phyloP scores from a whole-genome alignment of 1,140 invertebrate genomes.

The Bemisia tabaci region DNA sequence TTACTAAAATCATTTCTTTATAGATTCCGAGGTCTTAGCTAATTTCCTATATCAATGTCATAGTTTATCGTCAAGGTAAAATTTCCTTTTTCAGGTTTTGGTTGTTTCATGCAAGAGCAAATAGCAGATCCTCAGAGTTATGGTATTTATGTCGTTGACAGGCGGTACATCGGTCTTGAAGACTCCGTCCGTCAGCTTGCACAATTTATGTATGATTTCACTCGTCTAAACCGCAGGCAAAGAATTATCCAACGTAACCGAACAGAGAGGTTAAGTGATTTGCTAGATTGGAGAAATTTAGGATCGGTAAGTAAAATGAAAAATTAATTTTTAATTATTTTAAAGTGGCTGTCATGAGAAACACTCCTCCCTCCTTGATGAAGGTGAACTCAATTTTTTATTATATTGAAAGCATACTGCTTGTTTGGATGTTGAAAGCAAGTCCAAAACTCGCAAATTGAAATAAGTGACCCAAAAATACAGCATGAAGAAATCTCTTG shows the following conservation, averaged over 20 bases:
- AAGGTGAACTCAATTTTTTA: too few species aligned
- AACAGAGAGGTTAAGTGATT: conserved; percentile 90
- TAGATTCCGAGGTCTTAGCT: neutral
- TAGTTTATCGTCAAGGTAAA: too few species aligned
- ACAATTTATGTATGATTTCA: conserved; percentile 90
- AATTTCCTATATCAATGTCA: too few species aligned
- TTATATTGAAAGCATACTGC: too few species aligned
- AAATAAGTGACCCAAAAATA: too few species aligned
- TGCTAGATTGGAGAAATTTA: conserved; percentile 96
- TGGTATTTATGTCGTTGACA: conserved; percentile 96
- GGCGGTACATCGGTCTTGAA: conserved; percentile 74
- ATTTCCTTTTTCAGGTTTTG: conserved; percentile 65
- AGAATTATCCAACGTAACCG: conserved; percentile 96
- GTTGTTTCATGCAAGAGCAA: conserved; percentile 98
- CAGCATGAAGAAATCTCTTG: too few species aligned
- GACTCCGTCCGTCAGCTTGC: conserved; percentile 88
- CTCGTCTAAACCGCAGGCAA: conserved; percentile 79
- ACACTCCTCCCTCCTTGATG: too few species aligned
- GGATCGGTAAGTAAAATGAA: conserved; percentile 58
- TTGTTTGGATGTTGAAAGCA: too few species aligned
- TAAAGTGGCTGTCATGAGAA: too few species aligned
- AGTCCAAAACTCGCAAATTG: too few species aligned
- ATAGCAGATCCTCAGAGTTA: conserved; percentile 96
- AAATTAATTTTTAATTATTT: too few species aligned
- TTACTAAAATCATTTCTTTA: neutral